Base-by-base conservation (phyloP, 2,113 vertebrate genomes). In the Prionailurus viverrinus region DNA sequence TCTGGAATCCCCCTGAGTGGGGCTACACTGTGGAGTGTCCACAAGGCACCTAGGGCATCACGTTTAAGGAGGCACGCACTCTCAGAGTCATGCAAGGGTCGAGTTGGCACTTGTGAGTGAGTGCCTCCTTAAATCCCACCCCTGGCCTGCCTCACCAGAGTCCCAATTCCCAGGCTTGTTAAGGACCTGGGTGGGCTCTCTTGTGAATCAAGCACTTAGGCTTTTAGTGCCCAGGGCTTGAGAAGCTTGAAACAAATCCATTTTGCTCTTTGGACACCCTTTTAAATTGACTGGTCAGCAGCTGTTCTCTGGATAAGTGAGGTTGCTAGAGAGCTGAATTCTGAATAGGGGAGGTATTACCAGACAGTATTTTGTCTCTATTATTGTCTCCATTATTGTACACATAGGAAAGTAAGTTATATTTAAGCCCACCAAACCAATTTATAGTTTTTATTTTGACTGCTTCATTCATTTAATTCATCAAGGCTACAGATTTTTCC, bases 401-500 rank as follows among this genome's bases (percentile, higher is more conserved):
- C 29, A 19, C 31, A 29, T 18, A 76, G 29, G 31, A 94, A 83
- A 95, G 31, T 66, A 61, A 95, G 39, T 51, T 84, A 80, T 18
- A 48, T 48, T 61, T 85, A 48, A 79, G 45, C 6, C 36, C 16
- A 19, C 19, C 5, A 85, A 95, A 86, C 65, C 69, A 91, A 13
- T 55, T 36, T 74, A 25, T 12, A 69, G 23, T 25, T 89, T 90
- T 97, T 61, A 76, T 33, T 78, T 91, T 89, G 39, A 92, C 25
- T 69, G 16, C 9, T 66, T 84, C 82, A 73, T 71, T 96, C 1
- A 0, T 94, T 90, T 94, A 87, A 66, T 94, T 63, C 74, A 78
- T 78, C 53, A 94, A 96, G 51, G 45, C 31, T 73, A 13, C 0
- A 21, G 39, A 45, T 36, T 45, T 92, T 66, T 74, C 48, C 68